Percentiles rank a stretch among this genome's conserved stretches.
Conservation (phyloP, 2,797 vertebrate genomes). For the Anomalospiza imberbis region DNA sequence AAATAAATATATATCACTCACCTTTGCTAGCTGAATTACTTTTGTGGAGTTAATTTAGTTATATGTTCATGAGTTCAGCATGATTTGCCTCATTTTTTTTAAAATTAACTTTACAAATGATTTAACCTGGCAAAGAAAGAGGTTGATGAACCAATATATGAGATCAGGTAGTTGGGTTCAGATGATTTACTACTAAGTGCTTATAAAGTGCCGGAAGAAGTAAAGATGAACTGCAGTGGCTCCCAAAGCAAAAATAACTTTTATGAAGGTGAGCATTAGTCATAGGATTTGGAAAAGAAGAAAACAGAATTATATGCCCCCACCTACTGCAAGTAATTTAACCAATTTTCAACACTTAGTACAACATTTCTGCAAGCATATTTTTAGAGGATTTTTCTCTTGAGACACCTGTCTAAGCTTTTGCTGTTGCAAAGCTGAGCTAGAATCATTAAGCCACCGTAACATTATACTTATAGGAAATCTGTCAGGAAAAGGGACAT, state of each 20-base stretch:
- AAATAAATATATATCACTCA: constrained; percentile 21
- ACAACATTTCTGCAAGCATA: constrained; percentile 36
- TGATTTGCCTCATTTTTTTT: not conserved
- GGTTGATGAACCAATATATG: not conserved
- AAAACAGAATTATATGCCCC: constrained; percentile 39
- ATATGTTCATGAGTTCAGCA: not conserved
- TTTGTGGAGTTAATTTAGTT: not conserved
- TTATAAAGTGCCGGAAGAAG: not conserved
- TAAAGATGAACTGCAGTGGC: constrained; percentile 1
- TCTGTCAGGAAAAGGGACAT: not conserved
- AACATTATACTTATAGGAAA: constrained; percentile 18
- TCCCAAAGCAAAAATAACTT: constrained; percentile 59
- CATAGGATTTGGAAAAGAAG: constrained; percentile 38
- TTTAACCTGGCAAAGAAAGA: constrained; percentile 11
- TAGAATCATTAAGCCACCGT: not conserved
- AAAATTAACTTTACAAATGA: constrained; percentile 4
- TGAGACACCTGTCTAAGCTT: constrained; percentile 46
- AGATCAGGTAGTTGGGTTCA: not conserved
- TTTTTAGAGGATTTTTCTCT: constrained; percentile 50
- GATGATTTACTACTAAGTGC: constrained; percentile 1
- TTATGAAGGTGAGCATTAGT: constrained; percentile 39
- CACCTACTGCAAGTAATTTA: constrained; percentile 53
- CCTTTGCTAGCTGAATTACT: constrained; percentile 4
- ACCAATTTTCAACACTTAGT: constrained; percentile 56
- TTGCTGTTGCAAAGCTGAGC: not conserved